These are phyloP conservation scores for Recurvirostra avosetta DNA, from an alignment of 2,113 vertebrate genomes.

Conservation along the genomic window DNA sequence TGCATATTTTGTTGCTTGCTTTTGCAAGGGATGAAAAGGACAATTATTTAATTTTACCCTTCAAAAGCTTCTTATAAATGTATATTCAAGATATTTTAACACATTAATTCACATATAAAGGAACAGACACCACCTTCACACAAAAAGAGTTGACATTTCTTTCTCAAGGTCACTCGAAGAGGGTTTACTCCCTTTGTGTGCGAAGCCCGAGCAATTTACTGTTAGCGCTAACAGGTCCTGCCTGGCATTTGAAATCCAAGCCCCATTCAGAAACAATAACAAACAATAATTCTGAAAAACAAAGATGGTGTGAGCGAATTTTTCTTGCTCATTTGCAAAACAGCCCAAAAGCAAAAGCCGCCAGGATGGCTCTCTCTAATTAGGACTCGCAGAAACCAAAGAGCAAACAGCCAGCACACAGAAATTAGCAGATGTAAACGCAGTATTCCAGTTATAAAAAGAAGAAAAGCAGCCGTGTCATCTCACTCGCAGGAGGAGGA, in stretches of 20 bases:
- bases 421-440: conserved; percentile 10
- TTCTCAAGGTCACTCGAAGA: conserved; percentile 58
- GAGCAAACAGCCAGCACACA: conserved; percentile 21
- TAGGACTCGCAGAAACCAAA: conserved; percentile 44
- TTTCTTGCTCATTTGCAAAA: conserved; percentile 79
- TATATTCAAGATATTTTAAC: background rate
- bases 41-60: conserved; percentile 55
- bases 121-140: background rate
- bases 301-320: conserved; percentile 68
- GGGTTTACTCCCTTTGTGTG: conserved; percentile 39
- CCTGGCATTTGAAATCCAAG: conserved; percentile 74
- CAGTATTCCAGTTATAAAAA: conserved; percentile 39
- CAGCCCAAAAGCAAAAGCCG: conserved; percentile 70
- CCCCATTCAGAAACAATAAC: conserved; percentile 78
- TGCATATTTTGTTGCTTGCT: background rate
- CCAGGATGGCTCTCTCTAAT: conserved; percentile 61
- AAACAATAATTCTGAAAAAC: conserved; percentile 68
- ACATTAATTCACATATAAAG: background rate
- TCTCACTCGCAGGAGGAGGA: conserved; percentile 10
- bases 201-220: conserved; percentile 55
- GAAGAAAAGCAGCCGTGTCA: conserved; percentile 27
- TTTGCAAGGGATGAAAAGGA: background rate
- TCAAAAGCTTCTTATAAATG: conserved; percentile 21
- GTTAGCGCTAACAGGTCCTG: conserved; percentile 42
- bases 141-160: conserved; percentile 29